These are phyloP conservation scores for Megaptera novaeangliae DNA, from an alignment of 2,113 vertebrate species.

Conservation along the genomic window DNA sequence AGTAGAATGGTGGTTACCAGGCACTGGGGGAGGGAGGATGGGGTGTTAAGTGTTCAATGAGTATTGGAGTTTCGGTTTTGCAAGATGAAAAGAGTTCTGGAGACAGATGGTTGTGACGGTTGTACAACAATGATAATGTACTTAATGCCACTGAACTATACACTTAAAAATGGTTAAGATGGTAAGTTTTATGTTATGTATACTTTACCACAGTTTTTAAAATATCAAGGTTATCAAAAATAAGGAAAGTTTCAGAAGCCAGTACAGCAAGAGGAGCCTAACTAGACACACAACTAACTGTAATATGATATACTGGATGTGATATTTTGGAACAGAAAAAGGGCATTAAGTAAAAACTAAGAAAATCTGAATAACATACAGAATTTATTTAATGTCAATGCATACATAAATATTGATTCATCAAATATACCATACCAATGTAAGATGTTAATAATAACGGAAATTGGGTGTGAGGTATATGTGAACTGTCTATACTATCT, in stretches of 20 bases:
- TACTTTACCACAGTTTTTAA: background rate
- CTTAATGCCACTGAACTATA: background rate
- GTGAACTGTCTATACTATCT: background rate
- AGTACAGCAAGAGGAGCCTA: background rate
- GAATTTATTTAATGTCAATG: background rate
- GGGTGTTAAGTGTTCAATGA: background rate
- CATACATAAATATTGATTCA: background rate
- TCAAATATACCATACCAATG: background rate
- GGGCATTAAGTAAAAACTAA: background rate
- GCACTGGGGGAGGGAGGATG: background rate
- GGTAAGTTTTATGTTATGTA: background rate
- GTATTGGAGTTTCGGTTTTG: background rate
- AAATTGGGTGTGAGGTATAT: background rate
- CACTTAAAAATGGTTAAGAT: background rate
- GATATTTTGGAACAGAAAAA: background rate
- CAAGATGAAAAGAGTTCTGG: background rate
- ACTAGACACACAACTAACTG: background rate
- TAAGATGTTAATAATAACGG: background rate
- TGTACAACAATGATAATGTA: background rate
- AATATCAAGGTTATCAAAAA: constrained; percentile 17
- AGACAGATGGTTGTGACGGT: background rate
- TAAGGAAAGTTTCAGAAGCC: background rate
- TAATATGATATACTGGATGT: background rate
- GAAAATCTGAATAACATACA: background rate
- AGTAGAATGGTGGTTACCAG: background rate